phyloP scores from a whole-genome alignment of 2,888 invertebrate genomes.

The Siphlonurus alternatus region DNA sequence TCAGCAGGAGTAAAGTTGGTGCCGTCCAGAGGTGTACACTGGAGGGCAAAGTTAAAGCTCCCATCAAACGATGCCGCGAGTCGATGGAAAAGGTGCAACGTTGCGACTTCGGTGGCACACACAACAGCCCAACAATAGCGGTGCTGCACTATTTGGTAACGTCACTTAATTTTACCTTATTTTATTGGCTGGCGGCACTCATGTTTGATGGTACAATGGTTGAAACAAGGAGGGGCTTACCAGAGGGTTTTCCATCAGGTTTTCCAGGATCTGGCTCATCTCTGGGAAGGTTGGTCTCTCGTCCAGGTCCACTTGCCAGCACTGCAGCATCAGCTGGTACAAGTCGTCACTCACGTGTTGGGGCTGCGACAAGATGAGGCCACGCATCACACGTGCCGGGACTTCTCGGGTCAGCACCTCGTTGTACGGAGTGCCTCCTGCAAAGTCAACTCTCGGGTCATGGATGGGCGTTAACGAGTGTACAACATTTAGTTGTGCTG shows the following conservation, averaged over 20 bases:
- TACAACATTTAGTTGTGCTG: not conserved
- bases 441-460: not conserved
- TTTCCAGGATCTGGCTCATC: slow-evolving; percentile 27
- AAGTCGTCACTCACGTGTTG: slow-evolving; percentile 58
- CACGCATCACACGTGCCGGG: slow-evolving; percentile 45
- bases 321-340: slow-evolving; percentile 65
- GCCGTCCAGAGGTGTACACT: no score
- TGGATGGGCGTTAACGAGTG: not conserved
- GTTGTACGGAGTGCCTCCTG: slow-evolving; percentile 57
- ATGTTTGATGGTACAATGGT: no score
- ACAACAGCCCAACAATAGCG: no score
- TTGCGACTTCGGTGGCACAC: no score
- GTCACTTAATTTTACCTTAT: no score
- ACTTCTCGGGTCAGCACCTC: slow-evolving; percentile 50
- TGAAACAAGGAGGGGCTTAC: no score
- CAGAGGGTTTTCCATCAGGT: slow-evolving; percentile 9
- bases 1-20: no score
- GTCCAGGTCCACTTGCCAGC: slow-evolving; percentile 68
- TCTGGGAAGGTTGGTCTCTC: slow-evolving; percentile 58
- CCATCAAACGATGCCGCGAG: no score
- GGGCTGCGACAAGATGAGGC: slow-evolving; percentile 55
- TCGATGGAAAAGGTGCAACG: no score
- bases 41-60: no score
- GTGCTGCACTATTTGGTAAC: no score
- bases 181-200: no score